These are phyloP conservation scores for Hyposmocoma kahamanoa DNA, from an alignment of 1,140 invertebrate genomes.

Conservation along the genomic window DNA sequence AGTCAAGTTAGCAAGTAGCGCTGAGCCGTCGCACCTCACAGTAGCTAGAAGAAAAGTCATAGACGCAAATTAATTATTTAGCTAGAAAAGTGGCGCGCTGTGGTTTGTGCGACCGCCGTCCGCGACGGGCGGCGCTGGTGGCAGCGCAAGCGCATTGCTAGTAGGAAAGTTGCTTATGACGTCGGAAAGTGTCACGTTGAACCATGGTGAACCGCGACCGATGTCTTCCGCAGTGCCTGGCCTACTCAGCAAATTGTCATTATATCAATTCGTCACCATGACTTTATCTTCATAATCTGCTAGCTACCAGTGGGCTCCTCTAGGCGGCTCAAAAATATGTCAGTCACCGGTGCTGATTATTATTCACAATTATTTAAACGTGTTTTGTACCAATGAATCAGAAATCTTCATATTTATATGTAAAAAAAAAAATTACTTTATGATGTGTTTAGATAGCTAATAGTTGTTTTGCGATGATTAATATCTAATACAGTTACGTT, in stretches of 20 bases:
- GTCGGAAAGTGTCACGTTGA: conserved; percentile 70
- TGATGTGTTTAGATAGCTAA: neutral
- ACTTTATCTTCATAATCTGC: conserved; percentile 46
- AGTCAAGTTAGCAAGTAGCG: neutral
- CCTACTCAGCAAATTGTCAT: conserved; percentile 69
- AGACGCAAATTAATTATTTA: conserved; percentile 38
- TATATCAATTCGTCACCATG: conserved; percentile 65
- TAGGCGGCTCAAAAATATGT: too few species aligned
- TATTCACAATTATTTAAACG: conserved; percentile 26
- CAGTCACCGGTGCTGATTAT: conserved; percentile 34
- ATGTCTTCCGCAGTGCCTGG: conserved; percentile 59
- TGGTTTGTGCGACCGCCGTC: conserved; percentile 31
- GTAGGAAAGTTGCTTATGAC: conserved; percentile 71
- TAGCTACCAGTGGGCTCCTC: too few species aligned
- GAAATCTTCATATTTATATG: too few species aligned
- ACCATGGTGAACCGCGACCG: conserved; percentile 63
- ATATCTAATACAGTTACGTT: conserved; percentile 1
- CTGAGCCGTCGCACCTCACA: conserved; percentile 9
- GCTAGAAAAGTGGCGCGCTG: conserved; percentile 51
- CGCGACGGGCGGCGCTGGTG: conserved; percentile 43
- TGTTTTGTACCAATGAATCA: conserved; percentile 20
- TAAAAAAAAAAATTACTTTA: conserved; percentile 1
- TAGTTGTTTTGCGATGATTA: neutral
- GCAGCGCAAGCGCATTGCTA: conserved; percentile 56
- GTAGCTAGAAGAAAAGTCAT: conserved; percentile 30